phyloP scores from a whole-genome alignment of 2,888 invertebrate genomes.

The Lasioglossum morio region DNA sequence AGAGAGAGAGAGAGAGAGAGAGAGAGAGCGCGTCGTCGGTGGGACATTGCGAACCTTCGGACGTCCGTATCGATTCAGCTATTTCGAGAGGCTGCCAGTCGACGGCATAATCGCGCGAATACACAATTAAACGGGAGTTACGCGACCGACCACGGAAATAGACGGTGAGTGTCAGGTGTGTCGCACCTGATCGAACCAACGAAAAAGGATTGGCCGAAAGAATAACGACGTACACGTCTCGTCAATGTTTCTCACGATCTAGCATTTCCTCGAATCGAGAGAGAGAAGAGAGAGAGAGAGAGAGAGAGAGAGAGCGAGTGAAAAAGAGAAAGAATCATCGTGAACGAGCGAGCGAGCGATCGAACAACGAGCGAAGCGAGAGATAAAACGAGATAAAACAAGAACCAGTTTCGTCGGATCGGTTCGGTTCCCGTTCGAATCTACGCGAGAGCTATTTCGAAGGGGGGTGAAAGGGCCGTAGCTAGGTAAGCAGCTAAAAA shows the following conservation, averaged over 20 bases:
- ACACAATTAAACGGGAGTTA: constrained; percentile 53
- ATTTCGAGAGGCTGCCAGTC: constrained; percentile 47
- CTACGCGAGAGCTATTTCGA: constrained; percentile 57
- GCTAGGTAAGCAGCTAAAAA: constrained; percentile 81
- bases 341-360: neutral
- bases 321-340: neutral
- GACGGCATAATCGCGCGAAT: constrained; percentile 44
- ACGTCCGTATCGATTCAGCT: constrained; percentile 49
- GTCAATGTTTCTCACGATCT: no score
- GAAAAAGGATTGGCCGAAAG: neutral
- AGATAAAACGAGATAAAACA: neutral
- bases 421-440: constrained; percentile 31
- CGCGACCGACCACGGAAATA: constrained; percentile 44
- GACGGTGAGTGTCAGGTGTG: constrained; percentile 20
- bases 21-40: neutral
- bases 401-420: constrained; percentile 7
- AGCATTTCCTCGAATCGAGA: neutral
- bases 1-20: neutral
- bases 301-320: neutral
- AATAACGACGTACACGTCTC: neutral
- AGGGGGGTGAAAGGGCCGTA: constrained; percentile 70
- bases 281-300: neutral
- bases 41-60: constrained; percentile 24
- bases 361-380: neutral
- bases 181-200: constrained; percentile 6